Base-by-base conservation (phyloP, 2,888 invertebrate genomes). In the Scaptomyza parva region DNA sequence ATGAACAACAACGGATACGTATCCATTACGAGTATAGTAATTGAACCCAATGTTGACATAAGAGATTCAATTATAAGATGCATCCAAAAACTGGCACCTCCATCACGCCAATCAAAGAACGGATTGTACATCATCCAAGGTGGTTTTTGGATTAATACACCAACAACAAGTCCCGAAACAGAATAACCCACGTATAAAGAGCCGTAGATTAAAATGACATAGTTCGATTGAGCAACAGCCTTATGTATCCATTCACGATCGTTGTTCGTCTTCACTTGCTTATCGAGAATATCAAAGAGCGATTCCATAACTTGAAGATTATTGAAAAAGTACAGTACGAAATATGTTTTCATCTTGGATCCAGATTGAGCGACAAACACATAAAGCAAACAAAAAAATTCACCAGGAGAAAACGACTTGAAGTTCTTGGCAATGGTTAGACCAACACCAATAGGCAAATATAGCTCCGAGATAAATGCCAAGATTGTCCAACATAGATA, bases 71-170 rank as follows among this genome's bases (percentile, higher is more conserved):
- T 22, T 0, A 76, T 17, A 0, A 54, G 44, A 7, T 78, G 71
- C 2, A 63, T 28, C 65, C 69, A 70, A 0, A 76, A 43, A n/a
- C 33, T 40, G 11, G 9, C n/a, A 3, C 8, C 3, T 2, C 65
- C 67, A 5, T 65, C 24, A 6, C 63, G 61, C 81, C 81, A 83
- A 35, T 82, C 64, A 3, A 78, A 44, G 2, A 81, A 43, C 0
- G 81, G 77, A 59, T 79, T 81, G 11, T 79, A 77, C 0, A 81
- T 39, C 12, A 65, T 30, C 65, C 66, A 82, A 0, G 77, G 76
- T 2, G 82, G 82, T 8, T 43, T 60, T 0, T 61, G 64, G n/a
- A 47, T 66, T 0, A 71, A 4, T 0, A 68, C 24, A 0, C 62
- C 65, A 1, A 54, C 45, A 0, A 77, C 3, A 2, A 70, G 45